A percentile compares a stretch with the other conserved stretches of the same genome.
These are phyloP conservation scores for Branchinecta sandiegonensis DNA, from an alignment of 2,888 invertebrate genomes.

Conservation along the genomic window DNA sequence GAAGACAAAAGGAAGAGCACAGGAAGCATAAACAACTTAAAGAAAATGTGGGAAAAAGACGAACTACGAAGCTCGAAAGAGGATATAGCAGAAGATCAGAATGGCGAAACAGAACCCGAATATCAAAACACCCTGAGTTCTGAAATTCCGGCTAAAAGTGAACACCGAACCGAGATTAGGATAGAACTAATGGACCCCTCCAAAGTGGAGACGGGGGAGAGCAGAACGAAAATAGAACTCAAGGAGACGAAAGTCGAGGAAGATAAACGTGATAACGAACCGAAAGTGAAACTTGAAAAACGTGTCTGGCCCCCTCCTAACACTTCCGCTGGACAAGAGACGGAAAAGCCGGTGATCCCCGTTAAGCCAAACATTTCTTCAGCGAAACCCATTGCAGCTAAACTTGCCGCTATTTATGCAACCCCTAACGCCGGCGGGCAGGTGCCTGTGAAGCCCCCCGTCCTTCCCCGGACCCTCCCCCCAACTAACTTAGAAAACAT, in stretches of 20 bases:
- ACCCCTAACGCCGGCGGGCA: slow-evolving; percentile 42
- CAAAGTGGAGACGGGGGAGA: too few relatives aligned
- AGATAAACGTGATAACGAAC: slow-evolving; percentile 24
- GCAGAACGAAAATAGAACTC: not conserved
- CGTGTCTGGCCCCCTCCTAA: slow-evolving; percentile 40
- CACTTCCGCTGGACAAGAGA: slow-evolving; percentile 32
- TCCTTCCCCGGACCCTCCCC: not conserved
- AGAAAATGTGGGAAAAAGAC: slow-evolving; percentile 73
- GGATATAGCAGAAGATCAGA: slow-evolving; percentile 17
- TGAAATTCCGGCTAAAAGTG: too few relatives aligned
- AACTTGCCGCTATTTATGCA: slow-evolving; percentile 53
- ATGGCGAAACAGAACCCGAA: slow-evolving; percentile 21
- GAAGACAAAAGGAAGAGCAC: slow-evolving; percentile 79
- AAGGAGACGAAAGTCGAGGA: slow-evolving; percentile 23
- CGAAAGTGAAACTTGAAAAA: slow-evolving; percentile 32
- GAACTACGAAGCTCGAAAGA: slow-evolving; percentile 25
- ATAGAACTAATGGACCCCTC: too few relatives aligned
- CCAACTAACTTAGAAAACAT: not conserved
- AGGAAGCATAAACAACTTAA: slow-evolving; percentile 79
- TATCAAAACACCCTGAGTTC: slow-evolving; percentile 4
- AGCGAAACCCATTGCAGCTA: slow-evolving; percentile 40
- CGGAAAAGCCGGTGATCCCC: slow-evolving; percentile 53
- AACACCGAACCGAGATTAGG: too few relatives aligned
- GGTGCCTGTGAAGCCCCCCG: not conserved
- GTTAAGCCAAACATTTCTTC: slow-evolving; percentile 50